Base-by-base conservation (phyloP, 2,797 vertebrate genomes). In the Muscicapa striata region DNA sequence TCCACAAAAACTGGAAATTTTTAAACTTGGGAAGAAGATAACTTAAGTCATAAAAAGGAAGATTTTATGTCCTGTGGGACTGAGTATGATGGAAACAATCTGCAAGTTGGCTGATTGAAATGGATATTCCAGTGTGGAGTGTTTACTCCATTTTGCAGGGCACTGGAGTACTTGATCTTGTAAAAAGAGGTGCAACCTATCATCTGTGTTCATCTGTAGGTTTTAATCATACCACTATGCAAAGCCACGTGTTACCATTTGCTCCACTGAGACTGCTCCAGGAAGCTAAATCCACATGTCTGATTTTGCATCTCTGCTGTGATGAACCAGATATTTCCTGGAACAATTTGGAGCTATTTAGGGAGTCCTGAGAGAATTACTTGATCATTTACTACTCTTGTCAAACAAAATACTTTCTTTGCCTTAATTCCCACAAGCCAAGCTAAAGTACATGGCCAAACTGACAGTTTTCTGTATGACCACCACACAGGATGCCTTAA, bases 271-370 rank as follows among this genome's bases (percentile, higher is more conserved):
- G 66, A 78, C 55, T 76, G 43, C 69, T 91, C 79, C 82, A 86
- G 59, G 83, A 93, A 81, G 54, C 43, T 82, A 69, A 90, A 84
- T 75, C 66, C 59, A 38, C 36, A 78, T 59, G 66, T 58, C 68
- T 86, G 52, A 88, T 84, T 95, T 93, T 29, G 20, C 55, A 66
- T 93, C 66, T 90, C 21, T 0, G 5, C 27, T 86, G 62, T 48
- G 83, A 91, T 85, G 58, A 94, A 93, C 26, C 34, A 88, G 86
- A 62, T 69, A 8, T 91, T 95, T 94, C 96, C 93, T 94, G 94
- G 87, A 96, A 94, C 77, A 57, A 88, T 81, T 66, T 86, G 52
- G 26, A 94, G 73, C 80, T 94, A 90, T 94, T 95, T 88, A 95
- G 51, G 52, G 95, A 84, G 55, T 34, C 54, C 63, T 88, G 54